Percentiles rank a stretch among this genome's conserved stretches.
Conservation (phyloP, 2,888 invertebrate genomes). For the Perdita meconis region DNA sequence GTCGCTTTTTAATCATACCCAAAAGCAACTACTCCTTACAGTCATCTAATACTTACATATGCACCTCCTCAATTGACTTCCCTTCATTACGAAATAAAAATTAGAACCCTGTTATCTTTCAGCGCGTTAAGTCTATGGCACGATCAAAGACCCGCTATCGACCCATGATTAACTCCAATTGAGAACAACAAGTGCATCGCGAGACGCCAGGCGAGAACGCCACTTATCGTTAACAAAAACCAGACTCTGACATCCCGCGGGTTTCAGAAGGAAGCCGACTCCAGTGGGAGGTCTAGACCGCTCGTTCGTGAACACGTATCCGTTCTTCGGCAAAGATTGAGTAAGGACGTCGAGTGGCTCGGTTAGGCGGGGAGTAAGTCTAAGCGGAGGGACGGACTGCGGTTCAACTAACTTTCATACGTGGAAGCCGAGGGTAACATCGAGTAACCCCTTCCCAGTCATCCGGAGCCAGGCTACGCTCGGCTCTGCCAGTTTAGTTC, state of each 20-base stretch:
- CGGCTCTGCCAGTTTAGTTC: conserved; percentile 70
- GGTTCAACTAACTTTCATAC: conserved; percentile 68
- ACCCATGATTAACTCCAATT: not conserved
- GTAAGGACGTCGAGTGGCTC: conserved; percentile 58
- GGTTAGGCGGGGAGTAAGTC: conserved; percentile 33
- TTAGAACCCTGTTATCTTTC: not conserved
- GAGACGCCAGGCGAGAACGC: not conserved
- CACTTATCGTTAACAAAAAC: conserved; percentile 48
- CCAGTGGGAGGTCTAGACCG: conserved; percentile 30
- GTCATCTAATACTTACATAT: too few species aligned
- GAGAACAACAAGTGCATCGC: not conserved
- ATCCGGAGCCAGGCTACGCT: conserved; percentile 50
- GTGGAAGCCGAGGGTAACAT: conserved; percentile 51
- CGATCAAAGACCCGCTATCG: conserved; percentile 19
- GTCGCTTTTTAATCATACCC: too few species aligned
- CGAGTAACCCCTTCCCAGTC: conserved; percentile 55
- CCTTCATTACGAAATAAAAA: too few species aligned
- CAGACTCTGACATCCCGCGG: conserved; percentile 16
- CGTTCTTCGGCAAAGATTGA: conserved; percentile 62
- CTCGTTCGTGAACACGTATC: conserved; percentile 68
- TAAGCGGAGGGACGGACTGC: conserved; percentile 47
- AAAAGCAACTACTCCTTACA: too few species aligned
- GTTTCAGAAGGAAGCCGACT: conserved; percentile 32
- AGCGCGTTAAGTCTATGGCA: not conserved
- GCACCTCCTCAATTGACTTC: too few species aligned